Evolutionary conservation across 1,140 invertebrate genomes (phyloP).

Genomic region (Bombus affinis): DNA sequence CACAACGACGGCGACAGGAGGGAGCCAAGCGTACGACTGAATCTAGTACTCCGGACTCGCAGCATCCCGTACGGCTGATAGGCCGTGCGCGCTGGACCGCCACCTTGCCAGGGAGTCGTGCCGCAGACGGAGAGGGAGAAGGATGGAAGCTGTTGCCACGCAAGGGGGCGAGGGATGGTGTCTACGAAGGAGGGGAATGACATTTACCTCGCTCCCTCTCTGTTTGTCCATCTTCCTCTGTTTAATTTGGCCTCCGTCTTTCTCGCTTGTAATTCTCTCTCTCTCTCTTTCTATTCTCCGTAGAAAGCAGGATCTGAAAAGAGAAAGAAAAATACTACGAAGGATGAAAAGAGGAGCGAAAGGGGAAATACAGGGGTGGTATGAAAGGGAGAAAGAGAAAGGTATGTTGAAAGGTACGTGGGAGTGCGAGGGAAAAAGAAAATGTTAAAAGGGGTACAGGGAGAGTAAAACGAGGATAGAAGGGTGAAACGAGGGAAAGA

Average conservation of each 20-base stretch:
- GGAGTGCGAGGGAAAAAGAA: not conserved
- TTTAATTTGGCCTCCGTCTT: not conserved
- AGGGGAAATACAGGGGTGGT: not conserved
- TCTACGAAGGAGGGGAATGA: not conserved
- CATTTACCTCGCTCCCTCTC: not conserved
- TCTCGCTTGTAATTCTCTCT: not conserved
- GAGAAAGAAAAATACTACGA: not conserved
- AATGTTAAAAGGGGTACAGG: no score
- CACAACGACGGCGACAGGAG: constrained; percentile 41
- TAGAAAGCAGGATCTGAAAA: not conserved
- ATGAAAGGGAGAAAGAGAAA: not conserved
- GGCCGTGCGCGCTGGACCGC: constrained; percentile 65
- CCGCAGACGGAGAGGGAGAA: constrained; percentile 46
- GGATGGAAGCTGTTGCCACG: constrained; percentile 18
- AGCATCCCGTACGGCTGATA: constrained; percentile 66
- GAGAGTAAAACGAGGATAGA: not conserved
- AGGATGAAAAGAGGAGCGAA: not conserved
- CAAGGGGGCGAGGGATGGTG: not conserved
- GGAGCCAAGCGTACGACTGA: constrained; percentile 69
- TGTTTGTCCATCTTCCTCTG: not conserved
- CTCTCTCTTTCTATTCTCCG: not conserved
- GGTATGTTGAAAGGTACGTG: not conserved
- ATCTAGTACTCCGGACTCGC: constrained; percentile 54
- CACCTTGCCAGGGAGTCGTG: constrained; percentile 59
- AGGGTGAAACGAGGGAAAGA: not conserved